Base-by-base conservation (phyloP, 2,888 invertebrate genomes). In the Lasioglossum lativentre region DNA sequence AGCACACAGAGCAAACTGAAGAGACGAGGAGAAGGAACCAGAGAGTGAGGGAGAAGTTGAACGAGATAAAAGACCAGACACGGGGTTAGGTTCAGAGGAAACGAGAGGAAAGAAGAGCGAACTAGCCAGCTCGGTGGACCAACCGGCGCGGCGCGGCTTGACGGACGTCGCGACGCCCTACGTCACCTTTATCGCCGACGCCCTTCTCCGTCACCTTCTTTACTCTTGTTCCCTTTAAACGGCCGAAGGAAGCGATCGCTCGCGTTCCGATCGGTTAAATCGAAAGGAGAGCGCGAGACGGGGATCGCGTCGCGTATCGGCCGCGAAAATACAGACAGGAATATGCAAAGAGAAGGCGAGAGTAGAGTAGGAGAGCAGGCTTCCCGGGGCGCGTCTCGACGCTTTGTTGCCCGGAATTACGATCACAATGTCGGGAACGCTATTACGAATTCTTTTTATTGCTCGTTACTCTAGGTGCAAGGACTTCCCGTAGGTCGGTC, bases 151-250 rank as follows among this genome's bases (percentile, higher is more conserved):
- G 34, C n/a, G n/a, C n/a, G 88, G 93, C 92, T 94, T 95, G 95
- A 95, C 94, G 94, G 93, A 95, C 94, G 94, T 94, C 93, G 94
- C 93, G 95, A 94, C 95, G 95, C 94, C 94, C 94, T 94, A 92
- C 92, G 93, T 93, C 93, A 93, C 93, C 91, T 93, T 94, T 93
- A 94, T 94, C 93, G 92, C 93, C 90, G 88, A 90, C 91, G 89
- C 92, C 92, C 93, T 90, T 79, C 86, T 80, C 88, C 81, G 85
- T 83, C 85, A 84, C 82, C 85, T 73, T 84, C 83, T 87, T 86
- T 81, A 76, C 71, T 47, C 73, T 83, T 78, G 75, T 59, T 78
- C 71, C 75, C 73, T 52, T 75, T 70, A 80, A 89, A 89, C 75
- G 86, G 68, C 75, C 78, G 77, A 85, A 86, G 80, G 86, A 86